Evolutionary conservation across 1,140 invertebrate genomes (phyloP), one percentile per base, ranked within the genome.

Genomic region (Olivierus martensii): DNA sequence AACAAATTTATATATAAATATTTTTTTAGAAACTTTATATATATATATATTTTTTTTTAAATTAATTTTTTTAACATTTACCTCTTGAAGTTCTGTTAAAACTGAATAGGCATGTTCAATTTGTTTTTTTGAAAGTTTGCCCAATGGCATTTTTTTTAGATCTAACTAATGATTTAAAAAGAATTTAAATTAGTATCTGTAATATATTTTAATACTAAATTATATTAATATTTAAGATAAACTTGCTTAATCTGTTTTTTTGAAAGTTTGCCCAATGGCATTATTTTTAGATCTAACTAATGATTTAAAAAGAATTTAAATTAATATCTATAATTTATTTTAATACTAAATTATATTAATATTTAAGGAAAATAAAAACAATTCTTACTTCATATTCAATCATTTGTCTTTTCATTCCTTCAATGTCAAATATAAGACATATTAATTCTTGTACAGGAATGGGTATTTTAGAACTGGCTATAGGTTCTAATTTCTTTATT

Each of bases 181-280:
- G 12, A 12, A 39, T 12, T 12, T 39, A 17, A 39, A 17, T 17
- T 17, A 39, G 38, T 39, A 12, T 12, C 38, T 39, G n/a, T n/a
- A n/a, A n/a, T n/a, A n/a, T n/a, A n/a, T n/a, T n/a, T n/a, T n/a
- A n/a, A n/a, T n/a, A n/a, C n/a, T n/a, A n/a, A n/a, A n/a, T n/a
- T n/a, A n/a, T n/a, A n/a, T n/a, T n/a, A n/a, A n/a, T n/a, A n/a
- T n/a, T n/a, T n/a, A n/a, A n/a, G n/a, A 64, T 87, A 98, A 0
- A 91, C 93, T 45, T 79, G 73, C 62, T 86, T 77, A 37, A 99
- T 82, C 72, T 98, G 92, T 55, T 82, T 82, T 62, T 84, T 81
- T 11, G 92, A 96, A 0, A 99, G 66, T 73, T 98, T 98, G 43
- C 93, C 94, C 2, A 98, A 71, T 0, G 94, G 94, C 92, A 98